A percentile compares a stretch with the other conserved stretches of the same genome.
phyloP scores from a whole-genome alignment of 2,888 invertebrate species.

The Sphinx pinastri region DNA sequence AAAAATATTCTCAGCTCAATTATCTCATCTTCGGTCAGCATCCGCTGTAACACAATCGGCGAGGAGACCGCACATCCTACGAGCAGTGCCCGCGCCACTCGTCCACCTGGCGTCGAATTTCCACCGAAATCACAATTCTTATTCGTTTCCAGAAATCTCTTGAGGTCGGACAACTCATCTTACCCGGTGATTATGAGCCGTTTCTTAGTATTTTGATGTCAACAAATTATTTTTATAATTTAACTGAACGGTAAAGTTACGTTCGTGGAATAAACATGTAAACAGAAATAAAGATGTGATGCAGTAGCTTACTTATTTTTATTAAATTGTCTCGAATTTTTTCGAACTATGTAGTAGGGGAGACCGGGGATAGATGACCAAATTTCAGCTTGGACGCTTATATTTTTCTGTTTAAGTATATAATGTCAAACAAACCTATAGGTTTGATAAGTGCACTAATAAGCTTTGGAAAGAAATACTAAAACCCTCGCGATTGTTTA shows the following conservation, averaged over 20 bases:
- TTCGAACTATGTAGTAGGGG: too few relatives aligned
- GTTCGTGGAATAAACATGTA: not conserved
- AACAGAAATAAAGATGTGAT: not conserved
- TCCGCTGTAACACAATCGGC: not conserved
- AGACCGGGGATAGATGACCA: too few relatives aligned
- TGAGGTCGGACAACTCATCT: not conserved
- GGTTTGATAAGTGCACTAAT: too few relatives aligned
- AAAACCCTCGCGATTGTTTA: too few relatives aligned
- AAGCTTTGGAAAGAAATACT: too few relatives aligned
- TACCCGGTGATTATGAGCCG: not conserved
- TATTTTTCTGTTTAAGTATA: too few relatives aligned
- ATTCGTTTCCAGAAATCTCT: not conserved
- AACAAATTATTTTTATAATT: conserved; percentile 16
- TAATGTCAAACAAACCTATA: too few relatives aligned
- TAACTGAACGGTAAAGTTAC: not conserved
- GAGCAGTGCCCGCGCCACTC: not conserved
- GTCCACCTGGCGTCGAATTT: conserved; percentile 2
- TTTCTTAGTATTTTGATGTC: conserved; percentile 14
- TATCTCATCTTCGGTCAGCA: not conserved
- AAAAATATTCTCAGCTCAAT: too few relatives aligned
- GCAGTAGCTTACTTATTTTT: too few relatives aligned
- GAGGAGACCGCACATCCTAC: not conserved
- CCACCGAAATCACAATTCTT: conserved; percentile 8
- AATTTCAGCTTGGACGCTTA: too few relatives aligned
- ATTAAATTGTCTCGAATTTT: too few relatives aligned